Conservation (phyloP, 2,888 invertebrate species). For the Thalpophila matura region DNA sequence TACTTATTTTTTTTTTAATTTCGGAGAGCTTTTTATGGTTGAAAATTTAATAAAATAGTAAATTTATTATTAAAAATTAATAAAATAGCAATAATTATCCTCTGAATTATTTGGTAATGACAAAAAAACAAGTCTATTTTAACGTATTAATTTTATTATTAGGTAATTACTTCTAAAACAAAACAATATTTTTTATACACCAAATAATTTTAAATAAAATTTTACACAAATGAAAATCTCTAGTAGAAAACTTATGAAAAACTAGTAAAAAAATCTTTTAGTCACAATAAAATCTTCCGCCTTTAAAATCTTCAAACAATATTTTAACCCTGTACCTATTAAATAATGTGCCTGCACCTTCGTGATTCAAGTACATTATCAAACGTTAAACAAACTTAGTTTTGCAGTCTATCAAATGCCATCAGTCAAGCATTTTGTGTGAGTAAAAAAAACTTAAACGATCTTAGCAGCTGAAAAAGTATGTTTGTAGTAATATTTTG, state of each 20-base stretch:
- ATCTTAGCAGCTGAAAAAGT: not conserved
- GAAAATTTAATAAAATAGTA: not conserved
- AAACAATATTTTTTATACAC: not conserved
- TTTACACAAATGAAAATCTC: too few species aligned
- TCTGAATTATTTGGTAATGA: too few species aligned
- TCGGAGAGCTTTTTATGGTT: not conserved
- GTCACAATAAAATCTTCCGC: too few species aligned
- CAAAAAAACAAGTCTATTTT: too few species aligned
- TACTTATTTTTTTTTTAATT: slow-evolving; percentile 15
- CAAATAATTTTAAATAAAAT: not conserved
- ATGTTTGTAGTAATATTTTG: too few species aligned
- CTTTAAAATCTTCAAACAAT: not conserved
- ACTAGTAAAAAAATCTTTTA: too few species aligned
- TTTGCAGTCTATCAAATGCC: not conserved
- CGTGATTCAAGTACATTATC: slow-evolving; percentile 5
- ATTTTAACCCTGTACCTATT: slow-evolving; percentile 11
- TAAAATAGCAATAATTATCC: too few species aligned
- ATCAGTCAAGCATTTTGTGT: not conserved
- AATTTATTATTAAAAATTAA: too few species aligned
- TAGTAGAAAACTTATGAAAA: too few species aligned
- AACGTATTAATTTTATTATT: too few species aligned
- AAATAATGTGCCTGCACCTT: slow-evolving; percentile 9
- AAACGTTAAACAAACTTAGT: not conserved
- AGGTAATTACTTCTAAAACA: too few species aligned
- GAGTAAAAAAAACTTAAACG: slow-evolving; percentile 47